Conservation (phyloP, 2,113 vertebrate species). For the Cyanocitta stelleri region DNA sequence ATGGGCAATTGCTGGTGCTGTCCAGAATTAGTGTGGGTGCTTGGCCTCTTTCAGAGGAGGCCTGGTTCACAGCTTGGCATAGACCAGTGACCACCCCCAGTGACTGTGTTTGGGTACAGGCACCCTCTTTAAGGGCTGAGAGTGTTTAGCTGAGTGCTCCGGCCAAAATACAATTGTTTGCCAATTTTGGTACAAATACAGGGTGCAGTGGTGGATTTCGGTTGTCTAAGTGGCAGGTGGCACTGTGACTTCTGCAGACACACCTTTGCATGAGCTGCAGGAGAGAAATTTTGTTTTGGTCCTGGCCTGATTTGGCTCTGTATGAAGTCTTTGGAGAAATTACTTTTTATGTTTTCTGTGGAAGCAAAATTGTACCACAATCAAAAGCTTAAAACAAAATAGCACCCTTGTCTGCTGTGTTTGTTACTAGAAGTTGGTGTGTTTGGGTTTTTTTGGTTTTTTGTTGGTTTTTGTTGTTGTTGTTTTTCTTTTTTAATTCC, state of each 20-base stretch:
- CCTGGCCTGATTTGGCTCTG: background rate
- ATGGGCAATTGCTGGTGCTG: background rate
- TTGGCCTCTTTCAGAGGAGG: background rate
- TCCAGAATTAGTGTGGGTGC: fast-evolving
- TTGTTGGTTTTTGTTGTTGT: background rate
- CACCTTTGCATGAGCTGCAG: background rate
- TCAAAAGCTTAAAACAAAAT: background rate
- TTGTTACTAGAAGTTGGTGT: background rate
- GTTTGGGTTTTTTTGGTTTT: background rate
- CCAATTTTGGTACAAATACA: background rate
- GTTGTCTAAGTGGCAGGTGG: background rate
- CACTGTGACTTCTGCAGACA: background rate
- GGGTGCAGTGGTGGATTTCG: background rate
- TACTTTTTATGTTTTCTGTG: background rate
- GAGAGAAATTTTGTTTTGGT: background rate
- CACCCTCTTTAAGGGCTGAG: background rate
- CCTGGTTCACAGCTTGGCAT: background rate
- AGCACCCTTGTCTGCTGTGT: background rate
- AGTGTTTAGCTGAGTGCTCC: background rate
- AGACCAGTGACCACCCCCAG: background rate
- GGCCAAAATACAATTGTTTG: background rate
- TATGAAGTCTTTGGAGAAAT: background rate
- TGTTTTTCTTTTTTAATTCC: background rate
- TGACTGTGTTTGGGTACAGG: background rate
- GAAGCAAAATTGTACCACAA: background rate